Evolutionary conservation across 2,113 vertebrate species (phyloP).

Genomic region (Pholis gunnellus): DNA sequence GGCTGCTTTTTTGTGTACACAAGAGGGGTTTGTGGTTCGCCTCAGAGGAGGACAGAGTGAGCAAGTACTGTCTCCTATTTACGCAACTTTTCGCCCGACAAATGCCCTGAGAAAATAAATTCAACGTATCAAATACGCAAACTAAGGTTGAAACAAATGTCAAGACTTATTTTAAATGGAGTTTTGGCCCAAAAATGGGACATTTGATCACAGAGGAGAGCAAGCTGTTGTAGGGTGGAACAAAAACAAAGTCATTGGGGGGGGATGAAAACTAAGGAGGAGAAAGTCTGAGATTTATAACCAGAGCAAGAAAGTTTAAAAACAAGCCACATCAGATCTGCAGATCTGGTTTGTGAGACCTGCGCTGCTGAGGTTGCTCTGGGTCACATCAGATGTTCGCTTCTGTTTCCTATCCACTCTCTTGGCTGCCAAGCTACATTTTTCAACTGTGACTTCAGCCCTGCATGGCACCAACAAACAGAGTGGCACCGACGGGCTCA

Average conservation of each 20-base stretch:
- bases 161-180: neutral
- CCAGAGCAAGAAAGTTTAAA: neutral
- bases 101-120: conserved; percentile 3
- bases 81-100: conserved; percentile 13
- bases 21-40: conserved; percentile 46
- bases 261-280: neutral
- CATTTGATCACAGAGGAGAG: neutral
- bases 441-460: conserved; percentile 32
- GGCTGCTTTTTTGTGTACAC: conserved; percentile 21
- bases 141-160: conserved; percentile 12
- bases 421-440: conserved; percentile 15
- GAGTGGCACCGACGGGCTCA: conserved; percentile 4
- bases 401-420: conserved; percentile 40
- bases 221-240: neutral
- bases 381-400: conserved; percentile 27
- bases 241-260: neutral
- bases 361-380: neutral
- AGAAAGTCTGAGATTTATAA: neutral
- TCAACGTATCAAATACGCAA: neutral
- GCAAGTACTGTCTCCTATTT: conserved; percentile 17
- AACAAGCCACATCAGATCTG: neutral
- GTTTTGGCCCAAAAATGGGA: neutral
- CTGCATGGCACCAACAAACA: conserved; percentile 1
- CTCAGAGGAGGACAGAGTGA: conserved; percentile 52
- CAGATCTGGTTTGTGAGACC: neutral